A percentile compares a stretch with the other conserved stretches of the same genome.
phyloP scores from a whole-genome alignment of 2,797 vertebrate species.

The Tiaroga cobitis region DNA sequence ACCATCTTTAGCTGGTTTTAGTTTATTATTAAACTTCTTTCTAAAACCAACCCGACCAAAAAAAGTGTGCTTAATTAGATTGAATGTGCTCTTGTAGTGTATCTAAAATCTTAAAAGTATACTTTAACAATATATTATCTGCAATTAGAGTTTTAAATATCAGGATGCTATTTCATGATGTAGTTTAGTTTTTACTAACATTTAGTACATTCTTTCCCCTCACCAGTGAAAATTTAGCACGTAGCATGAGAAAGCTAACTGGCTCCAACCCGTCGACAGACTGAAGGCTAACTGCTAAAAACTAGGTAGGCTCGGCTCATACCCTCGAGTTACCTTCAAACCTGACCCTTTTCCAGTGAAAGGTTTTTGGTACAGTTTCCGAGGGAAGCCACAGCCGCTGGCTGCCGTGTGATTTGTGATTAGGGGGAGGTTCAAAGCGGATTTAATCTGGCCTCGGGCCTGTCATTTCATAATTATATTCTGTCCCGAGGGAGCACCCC shows the following conservation, averaged over 20 bases:
- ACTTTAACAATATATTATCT: too few species aligned
- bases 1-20: too few species aligned
- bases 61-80: too few species aligned
- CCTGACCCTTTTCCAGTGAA: constrained; percentile 78
- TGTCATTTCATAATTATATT: constrained; percentile 80
- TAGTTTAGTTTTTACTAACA: neutral
- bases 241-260: neutral
- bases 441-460: constrained; percentile 74
- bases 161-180: neutral
- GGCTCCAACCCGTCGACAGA: neutral
- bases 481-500: constrained; percentile 77
- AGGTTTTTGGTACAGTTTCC: constrained; percentile 82
- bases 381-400: constrained; percentile 71
- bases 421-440: constrained; percentile 77
- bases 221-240: neutral
- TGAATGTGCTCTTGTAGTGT: too few species aligned
- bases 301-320: neutral
- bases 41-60: too few species aligned
- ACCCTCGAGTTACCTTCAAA: constrained; percentile 65
- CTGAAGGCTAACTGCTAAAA: neutral
- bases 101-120: too few species aligned
- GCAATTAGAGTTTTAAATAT: too few species aligned
- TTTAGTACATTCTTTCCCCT: neutral
- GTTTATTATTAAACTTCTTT: too few species aligned
- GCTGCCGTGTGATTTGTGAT: constrained; percentile 77